phyloP scores from a whole-genome alignment of 2,113 vertebrate genomes.

The Callipepla squamata region DNA sequence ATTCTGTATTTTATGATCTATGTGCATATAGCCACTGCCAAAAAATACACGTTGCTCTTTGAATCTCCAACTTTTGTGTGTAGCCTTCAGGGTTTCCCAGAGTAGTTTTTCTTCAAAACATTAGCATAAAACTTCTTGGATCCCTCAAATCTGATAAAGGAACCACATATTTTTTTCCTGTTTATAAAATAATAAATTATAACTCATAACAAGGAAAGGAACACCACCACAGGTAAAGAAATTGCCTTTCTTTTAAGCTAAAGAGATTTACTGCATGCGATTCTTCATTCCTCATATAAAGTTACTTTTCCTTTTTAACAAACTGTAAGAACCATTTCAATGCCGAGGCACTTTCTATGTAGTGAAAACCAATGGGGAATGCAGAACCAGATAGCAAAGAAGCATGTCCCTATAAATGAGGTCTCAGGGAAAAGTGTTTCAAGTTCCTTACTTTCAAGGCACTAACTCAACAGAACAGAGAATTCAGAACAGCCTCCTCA shows the following conservation, averaged over 20 bases:
- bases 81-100: background rate
- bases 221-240: background rate
- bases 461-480: background rate
- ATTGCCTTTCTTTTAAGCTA: background rate
- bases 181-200: background rate
- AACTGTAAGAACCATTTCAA: background rate
- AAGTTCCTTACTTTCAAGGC: background rate
- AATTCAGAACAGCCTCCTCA: background rate
- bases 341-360: accelerated
- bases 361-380: background rate
- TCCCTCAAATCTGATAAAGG: background rate
- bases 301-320: background rate
- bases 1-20: background rate
- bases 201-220: background rate
- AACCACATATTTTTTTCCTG: background rate
- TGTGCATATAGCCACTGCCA: background rate
- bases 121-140: accelerated
- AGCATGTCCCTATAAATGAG: background rate
- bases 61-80: background rate
- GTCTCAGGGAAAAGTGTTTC: background rate
- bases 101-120: background rate
- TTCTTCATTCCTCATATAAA: background rate
- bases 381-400: background rate
- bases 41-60: background rate
- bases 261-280: background rate